Percentiles rank a stretch among this genome's conserved stretches.
phyloP scores from a whole-genome alignment of 2,888 invertebrate genomes.

The Luffia ferchaultella region DNA sequence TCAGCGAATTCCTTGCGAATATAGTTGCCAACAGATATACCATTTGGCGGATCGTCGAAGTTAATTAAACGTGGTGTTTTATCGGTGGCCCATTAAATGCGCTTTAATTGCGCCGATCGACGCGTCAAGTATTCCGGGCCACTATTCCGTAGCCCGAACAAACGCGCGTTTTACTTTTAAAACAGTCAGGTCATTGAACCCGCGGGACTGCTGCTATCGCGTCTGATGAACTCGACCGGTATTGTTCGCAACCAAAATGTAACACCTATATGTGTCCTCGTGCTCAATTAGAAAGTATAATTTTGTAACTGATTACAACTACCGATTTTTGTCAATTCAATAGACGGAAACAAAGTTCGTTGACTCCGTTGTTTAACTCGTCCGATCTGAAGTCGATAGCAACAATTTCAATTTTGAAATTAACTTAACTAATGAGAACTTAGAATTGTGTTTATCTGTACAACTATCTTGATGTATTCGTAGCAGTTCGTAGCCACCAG shows the following conservation, averaged over 20 bases:
- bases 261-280: slow-evolving; percentile 1
- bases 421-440: no score
- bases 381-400: no score
- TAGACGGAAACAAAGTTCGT: no score
- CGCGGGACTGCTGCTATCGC: slow-evolving; percentile 56
- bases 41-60: background rate
- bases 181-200: slow-evolving; percentile 59
- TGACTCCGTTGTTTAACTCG: no score
- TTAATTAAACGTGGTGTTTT: background rate
- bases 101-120: slow-evolving; percentile 14
- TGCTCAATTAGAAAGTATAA: slow-evolving; percentile 8
- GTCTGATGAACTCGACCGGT: slow-evolving; percentile 55
- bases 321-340: no score
- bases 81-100: no score
- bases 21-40: no score
- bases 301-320: slow-evolving; percentile 7
- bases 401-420: no score
- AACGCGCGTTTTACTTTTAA: slow-evolving; percentile 41
- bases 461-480: no score
- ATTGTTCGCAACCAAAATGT: slow-evolving; percentile 36
- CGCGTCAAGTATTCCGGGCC: slow-evolving; percentile 26
- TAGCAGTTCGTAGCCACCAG: no score
- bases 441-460: no score
- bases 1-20: no score
- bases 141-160: slow-evolving; percentile 36